Conservation (phyloP, 1,140 invertebrate genomes). For the Trachymyrmex septentrionalis region DNA sequence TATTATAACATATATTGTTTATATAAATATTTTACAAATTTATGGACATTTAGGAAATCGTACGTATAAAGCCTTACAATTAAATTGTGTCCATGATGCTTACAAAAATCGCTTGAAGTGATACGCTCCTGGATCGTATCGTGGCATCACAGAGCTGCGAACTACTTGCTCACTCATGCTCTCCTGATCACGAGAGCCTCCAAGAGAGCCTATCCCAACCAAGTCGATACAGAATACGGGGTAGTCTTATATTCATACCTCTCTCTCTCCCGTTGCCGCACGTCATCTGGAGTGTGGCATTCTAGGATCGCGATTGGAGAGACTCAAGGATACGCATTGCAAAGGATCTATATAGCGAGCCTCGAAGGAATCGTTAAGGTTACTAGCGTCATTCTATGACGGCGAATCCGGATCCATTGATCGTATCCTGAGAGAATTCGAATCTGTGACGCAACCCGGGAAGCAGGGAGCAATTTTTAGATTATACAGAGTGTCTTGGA, state of each 20-base stretch:
- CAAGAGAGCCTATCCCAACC: constrained; percentile 80
- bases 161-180: constrained; percentile 52
- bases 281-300: neutral
- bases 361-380: neutral
- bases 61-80: too few relatives aligned
- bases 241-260: constrained; percentile 37
- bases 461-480: neutral
- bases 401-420: neutral
- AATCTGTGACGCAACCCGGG: neutral
- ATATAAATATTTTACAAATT: too few relatives aligned
- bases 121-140: constrained; percentile 19
- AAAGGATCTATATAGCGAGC: neutral
- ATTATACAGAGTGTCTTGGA: neutral
- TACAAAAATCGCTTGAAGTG: too few relatives aligned
- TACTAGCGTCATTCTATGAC: neutral
- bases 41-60: too few relatives aligned
- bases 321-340: neutral
- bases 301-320: neutral
- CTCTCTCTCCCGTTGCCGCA: neutral
- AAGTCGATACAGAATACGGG: constrained; percentile 20
- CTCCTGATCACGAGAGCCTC: constrained; percentile 76
- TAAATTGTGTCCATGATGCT: too few relatives aligned
- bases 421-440: constrained; percentile 18
- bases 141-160: neutral
- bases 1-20: too few relatives aligned